Percentiles rank a stretch among this genome's conserved stretches.
Evolutionary conservation across 2,888 invertebrate genomes (phyloP).

Genomic region (Oxycera nigricornis): DNA sequence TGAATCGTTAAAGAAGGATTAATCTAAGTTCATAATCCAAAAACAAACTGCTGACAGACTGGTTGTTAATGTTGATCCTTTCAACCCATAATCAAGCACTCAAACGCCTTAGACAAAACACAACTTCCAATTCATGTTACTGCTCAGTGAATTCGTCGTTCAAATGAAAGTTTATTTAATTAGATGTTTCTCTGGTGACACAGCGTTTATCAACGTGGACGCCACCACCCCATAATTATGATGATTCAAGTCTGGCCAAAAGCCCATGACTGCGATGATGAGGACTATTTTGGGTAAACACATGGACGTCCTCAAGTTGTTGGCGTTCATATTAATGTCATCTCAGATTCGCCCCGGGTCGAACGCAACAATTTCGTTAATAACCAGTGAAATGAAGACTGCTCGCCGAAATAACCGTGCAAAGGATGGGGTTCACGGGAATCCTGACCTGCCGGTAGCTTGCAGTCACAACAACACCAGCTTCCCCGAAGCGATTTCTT

Average conservation of each 20-base stretch:
- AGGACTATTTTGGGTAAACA: background rate
- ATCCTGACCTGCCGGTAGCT: background rate
- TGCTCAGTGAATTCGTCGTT: background rate
- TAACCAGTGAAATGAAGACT: background rate
- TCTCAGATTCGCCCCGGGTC: too few relatives aligned
- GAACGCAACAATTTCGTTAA: background rate
- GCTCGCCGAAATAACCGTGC: slow-evolving; percentile 3
- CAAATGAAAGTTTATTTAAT: slow-evolving; percentile 12
- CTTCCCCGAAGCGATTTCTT: slow-evolving; percentile 34
- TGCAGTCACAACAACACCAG: background rate
- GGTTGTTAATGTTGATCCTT: too few relatives aligned
- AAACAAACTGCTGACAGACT: too few relatives aligned
- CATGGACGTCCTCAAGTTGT: background rate
- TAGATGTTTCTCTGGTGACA: slow-evolving; percentile 23
- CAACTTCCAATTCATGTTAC: too few relatives aligned
- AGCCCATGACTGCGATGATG: background rate
- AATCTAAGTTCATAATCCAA: too few relatives aligned
- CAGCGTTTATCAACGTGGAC: background rate
- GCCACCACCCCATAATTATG: background rate
- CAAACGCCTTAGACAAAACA: too few relatives aligned
- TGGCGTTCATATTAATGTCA: background rate
- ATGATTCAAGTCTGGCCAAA: background rate
- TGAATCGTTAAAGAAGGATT: too few relatives aligned
- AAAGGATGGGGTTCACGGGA: background rate
- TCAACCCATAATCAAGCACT: too few relatives aligned